phyloP scores from a whole-genome alignment of 37 sponge, comb jelly and placozoan species.

The Haliclona indistincta region DNA sequence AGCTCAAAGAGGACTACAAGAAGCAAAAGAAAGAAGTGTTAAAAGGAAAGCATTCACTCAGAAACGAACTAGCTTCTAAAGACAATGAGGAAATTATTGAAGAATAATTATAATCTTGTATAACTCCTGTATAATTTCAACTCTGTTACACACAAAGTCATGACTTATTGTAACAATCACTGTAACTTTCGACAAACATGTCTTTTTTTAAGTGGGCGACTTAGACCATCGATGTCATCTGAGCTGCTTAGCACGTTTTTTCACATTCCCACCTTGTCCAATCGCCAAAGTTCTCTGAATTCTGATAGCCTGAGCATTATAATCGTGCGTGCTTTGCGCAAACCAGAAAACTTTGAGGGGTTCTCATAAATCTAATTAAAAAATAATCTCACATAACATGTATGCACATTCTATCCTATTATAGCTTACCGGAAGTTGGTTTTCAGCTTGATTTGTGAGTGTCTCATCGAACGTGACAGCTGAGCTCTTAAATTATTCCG shows the following conservation, averaged over 20 bases:
- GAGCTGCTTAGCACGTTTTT: slow-evolving; percentile 5
- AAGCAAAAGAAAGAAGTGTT: background rate
- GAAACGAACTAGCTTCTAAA: background rate
- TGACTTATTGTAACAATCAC: no score
- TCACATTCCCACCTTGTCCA: slow-evolving; percentile 6
- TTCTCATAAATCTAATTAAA: background rate
- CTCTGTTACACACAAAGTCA: no score
- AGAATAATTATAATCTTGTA: no score
- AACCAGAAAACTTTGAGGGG: no score
- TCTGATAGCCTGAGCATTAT: slow-evolving; percentile 1
- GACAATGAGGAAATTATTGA: no score
- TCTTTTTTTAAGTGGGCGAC: slow-evolving; percentile 2
- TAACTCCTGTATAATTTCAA: no score
- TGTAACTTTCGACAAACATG: no score
- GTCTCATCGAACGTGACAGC: background rate
- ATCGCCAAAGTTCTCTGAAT: slow-evolving; percentile 2
- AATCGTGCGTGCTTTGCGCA: no score
- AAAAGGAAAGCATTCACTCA: background rate
- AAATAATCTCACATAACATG: background rate
- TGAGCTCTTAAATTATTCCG: background rate
- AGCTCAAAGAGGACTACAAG: background rate
- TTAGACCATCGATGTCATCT: background rate
- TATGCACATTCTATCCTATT: background rate
- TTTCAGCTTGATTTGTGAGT: background rate
- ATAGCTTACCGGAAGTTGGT: background rate